Evolutionary conservation across 2,888 invertebrate species (phyloP), one percentile per base, ranked within the genome.

Genomic region (Heteropelma amictum): DNA sequence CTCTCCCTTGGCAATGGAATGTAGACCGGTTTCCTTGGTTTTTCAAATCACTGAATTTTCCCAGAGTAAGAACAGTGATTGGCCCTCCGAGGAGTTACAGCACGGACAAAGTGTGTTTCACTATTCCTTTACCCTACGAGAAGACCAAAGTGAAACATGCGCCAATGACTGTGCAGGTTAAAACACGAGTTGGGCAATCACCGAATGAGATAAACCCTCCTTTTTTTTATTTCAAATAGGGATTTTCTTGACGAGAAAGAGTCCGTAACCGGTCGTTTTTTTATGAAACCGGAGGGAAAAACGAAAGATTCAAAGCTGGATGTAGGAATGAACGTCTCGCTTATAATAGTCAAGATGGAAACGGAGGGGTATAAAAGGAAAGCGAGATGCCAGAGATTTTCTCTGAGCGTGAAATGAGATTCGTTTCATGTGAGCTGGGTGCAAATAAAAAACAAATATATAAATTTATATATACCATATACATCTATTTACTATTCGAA

Each of bases 381-480:
- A 7, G 38, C 42, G 45, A 35, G 35, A 54, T 21, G 38, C 17
- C 28, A 21, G n/a, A 17, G 58, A 65, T 47, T 69, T 69, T 56
- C 56, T 35, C 49, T 74, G 64, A 74, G 73, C 64, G 64, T 69
- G 73, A 74, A 74, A 74, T 74, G 69, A 74, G 69, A 69, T 74
- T 58, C 73, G 64, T 58, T 64, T 17, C 38, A 33, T 7, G 35
- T n/a, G 14, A 64, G 35, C 33, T 53, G 35, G 14, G 35, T 49
- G 19, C 21, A 61, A 7, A n/a, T n/a, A n/a, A n/a, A 21, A 23
- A 14, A 61, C 33, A 21, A 10, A 45, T 45, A 19, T 33, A 51
- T 19, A 42, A n/a, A 30, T 23, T 10, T 28, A 28, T 40, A 38
- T n/a, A 30, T n/a, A n/a, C n/a, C n/a, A n/a, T n/a, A n/a, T n/a